A percentile compares a stretch with the other conserved stretches of the same genome.
These are phyloP conservation scores for Halcyon badia DNA, from an alignment of 2,797 vertebrate species.

Conservation along the genomic window DNA sequence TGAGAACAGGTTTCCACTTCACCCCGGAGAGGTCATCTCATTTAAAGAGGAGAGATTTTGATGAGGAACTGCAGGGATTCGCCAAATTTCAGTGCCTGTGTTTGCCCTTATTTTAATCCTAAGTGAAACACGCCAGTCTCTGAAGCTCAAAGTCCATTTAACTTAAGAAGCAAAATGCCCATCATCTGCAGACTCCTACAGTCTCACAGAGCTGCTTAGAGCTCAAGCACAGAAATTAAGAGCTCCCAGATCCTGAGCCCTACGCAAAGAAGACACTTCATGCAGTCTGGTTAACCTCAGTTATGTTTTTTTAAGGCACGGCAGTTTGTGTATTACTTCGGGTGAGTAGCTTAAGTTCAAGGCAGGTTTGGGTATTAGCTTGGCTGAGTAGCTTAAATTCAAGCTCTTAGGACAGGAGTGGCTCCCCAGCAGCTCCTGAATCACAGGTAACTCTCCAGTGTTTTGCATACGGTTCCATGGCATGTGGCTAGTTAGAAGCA, in stretches of 20 bases:
- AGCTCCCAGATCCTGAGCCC: neutral
- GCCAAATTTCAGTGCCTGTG: neutral
- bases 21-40: neutral
- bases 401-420: neutral
- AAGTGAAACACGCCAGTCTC: neutral
- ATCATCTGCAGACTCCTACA: neutral
- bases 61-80: neutral
- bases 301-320: neutral
- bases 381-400: neutral
- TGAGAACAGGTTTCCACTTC: neutral
- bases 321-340: neutral
- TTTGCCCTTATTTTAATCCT: neutral
- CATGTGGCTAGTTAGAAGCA: neutral
- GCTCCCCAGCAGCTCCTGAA: neutral
- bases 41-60: neutral
- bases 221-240: neutral
- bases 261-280: neutral
- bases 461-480: neutral
- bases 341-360: neutral
- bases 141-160: neutral
- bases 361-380: neutral
- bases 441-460: neutral
- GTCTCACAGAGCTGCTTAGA: neutral
- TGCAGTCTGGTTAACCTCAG: neutral
- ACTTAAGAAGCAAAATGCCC: neutral